These are phyloP conservation scores for Philopedon plagiatum DNA, from an alignment of 2,888 invertebrate species.

Conservation along the genomic window DNA sequence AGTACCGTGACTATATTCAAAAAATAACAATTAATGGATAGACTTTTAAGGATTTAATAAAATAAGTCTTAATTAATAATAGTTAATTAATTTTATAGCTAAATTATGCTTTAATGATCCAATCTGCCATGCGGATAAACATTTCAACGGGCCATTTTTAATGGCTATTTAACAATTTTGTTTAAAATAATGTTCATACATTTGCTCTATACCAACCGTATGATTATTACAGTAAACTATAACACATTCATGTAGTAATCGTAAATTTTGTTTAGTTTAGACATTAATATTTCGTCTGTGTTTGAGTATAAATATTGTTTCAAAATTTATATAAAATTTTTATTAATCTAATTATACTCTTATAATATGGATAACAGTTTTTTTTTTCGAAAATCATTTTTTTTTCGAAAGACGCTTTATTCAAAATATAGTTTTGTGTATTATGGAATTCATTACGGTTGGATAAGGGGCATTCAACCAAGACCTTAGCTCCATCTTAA, in stretches of 20 bases:
- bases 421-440: too few species aligned
- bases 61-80: neutral
- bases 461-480: too few species aligned
- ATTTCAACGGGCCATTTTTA: neutral
- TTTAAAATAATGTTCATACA: neutral
- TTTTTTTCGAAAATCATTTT: too few species aligned
- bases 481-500: too few species aligned
- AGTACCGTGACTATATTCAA: too few species aligned
- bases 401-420: too few species aligned
- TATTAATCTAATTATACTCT: too few species aligned
- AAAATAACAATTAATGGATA: too few species aligned
- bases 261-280: conserved; percentile 2
- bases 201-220: neutral
- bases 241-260: neutral
- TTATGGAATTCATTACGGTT: too few species aligned
- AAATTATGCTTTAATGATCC: neutral
- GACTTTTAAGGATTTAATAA: too few species aligned
- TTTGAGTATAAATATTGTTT: neutral
- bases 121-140: neutral
- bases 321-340: too few species aligned
- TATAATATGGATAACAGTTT: too few species aligned
- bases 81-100: neutral
- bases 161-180: neutral
- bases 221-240: neutral
- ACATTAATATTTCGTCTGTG: neutral